Evolutionary conservation across 2,113 vertebrate species (phyloP).

Genomic region (Bufo bufo): DNA sequence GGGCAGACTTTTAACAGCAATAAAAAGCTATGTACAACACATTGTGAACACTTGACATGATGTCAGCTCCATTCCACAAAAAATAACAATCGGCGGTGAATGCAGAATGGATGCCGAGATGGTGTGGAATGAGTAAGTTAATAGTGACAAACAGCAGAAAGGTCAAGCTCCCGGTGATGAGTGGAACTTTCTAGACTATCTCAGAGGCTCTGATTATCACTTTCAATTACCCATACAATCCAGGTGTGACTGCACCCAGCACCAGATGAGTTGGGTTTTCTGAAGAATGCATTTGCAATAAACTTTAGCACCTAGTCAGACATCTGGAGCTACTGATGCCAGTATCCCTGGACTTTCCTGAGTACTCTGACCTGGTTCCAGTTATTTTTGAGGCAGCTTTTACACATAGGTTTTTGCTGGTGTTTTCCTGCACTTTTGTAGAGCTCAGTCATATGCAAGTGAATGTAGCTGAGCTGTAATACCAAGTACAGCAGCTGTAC

Average conservation of each 20-base stretch:
- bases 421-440: too few species aligned
- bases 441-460: too few species aligned
- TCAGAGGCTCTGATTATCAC: background rate
- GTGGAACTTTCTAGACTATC: background rate
- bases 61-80: constrained; percentile 11
- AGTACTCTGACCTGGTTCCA: too few species aligned
- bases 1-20: constrained; percentile 41
- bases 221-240: constrained; percentile 3
- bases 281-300: background rate
- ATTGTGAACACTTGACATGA: constrained; percentile 21
- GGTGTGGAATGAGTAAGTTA: background rate
- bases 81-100: background rate
- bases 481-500: too few species aligned
- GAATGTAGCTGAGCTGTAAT: too few species aligned
- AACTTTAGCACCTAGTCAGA: background rate
- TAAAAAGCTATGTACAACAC: constrained; percentile 14
- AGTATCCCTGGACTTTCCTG: background rate
- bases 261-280: background rate
- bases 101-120: background rate
- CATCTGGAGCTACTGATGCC: background rate
- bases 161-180: constrained; percentile 18
- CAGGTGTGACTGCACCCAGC: background rate
- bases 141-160: constrained; percentile 11
- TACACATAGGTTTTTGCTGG: too few species aligned
- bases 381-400: too few species aligned